Evolutionary conservation across 2,797 vertebrate species (phyloP), one percentile per base, ranked within the genome.

Genomic region (Amphiprion clarkii): DNA sequence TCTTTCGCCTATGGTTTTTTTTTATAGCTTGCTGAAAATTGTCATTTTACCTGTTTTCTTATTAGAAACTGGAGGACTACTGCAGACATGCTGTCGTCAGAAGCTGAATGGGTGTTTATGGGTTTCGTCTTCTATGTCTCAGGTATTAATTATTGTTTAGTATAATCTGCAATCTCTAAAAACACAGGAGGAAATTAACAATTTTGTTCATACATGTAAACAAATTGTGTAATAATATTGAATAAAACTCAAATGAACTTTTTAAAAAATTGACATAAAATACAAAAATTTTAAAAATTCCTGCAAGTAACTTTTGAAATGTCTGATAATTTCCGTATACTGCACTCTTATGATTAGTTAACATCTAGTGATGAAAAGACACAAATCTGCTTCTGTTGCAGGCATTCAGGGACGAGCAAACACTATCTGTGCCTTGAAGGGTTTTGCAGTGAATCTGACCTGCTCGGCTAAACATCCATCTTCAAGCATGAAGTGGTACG

Each of bases 401-500:
- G 79, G 68, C 29, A 2, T 59, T 57, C 14, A 19, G 7, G 72
- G 57, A 16, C 5, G 2, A 31, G 0, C 2, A 72, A 59, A n/a
- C 1, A 55, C 3, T 9, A 9, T 73, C 40, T 86, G 78, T 84
- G 55, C 39, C 5, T 48, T 72, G 16, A 70, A 72, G 19, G 76
- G 71, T 25, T 81, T 82, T 21, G 44, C 74, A 7, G 80, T 85
- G 46, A 5, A 51, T 51, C 48, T 51, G n/a, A 9, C 48, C 48
- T 51, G 48, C 48, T 21, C 48, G 3, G 8, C 0, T 62, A 1
- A 51, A 62, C 19, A 0, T 72, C 6, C 40, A 14, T 0, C 9
- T 4, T 1, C 17, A 40, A 40, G 1, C 12, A n/a, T 17, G 3
- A 78, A 14, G 54, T 85, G 75, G 78, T 73, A 42, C 60, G 46